A percentile compares a stretch with the other conserved stretches of the same genome.
phyloP scores from a whole-genome alignment of 1,140 invertebrate genomes.

The Calliphora vicina region DNA sequence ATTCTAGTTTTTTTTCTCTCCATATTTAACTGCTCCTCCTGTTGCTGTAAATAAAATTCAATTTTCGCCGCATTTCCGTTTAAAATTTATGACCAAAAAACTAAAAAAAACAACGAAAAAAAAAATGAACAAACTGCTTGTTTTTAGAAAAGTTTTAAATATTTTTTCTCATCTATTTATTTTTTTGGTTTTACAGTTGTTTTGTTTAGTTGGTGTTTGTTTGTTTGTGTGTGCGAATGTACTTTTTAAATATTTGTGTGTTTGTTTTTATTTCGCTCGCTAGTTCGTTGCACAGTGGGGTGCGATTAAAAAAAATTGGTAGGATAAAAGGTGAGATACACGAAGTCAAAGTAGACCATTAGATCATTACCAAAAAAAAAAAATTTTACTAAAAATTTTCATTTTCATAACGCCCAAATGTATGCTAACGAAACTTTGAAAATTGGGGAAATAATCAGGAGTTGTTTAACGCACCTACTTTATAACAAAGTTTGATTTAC shows the following conservation, averaged over 20 bases:
- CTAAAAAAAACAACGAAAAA: background rate
- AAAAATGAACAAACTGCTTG: background rate
- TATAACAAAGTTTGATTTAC: no score
- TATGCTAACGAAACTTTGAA: no score
- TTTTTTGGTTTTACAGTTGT: background rate
- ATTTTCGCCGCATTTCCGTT: slow-evolving; percentile 34
- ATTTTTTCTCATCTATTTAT: background rate
- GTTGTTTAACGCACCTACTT: no score
- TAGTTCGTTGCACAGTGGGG: no score
- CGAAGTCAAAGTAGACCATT: no score
- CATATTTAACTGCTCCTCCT: slow-evolving; percentile 16
- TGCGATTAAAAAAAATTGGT: no score
- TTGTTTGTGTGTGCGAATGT: background rate
- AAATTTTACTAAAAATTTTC: no score
- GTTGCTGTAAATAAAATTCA: slow-evolving; percentile 29
- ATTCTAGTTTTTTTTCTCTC: slow-evolving; percentile 9
- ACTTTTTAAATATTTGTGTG: background rate
- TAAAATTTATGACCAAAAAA: slow-evolving; percentile 31
- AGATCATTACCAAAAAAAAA: no score
- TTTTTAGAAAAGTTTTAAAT: slow-evolving; percentile 23
- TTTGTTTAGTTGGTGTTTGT: background rate
- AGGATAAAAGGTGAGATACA: no score
- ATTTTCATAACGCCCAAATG: no score
- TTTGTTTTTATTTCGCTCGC: background rate
- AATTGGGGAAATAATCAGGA: no score